A percentile compares a stretch with the other conserved stretches of the same genome.
These are phyloP conservation scores for Xenotilapia flavipinnis DNA, from an alignment of 2,113 vertebrate species.

Conservation along the genomic window DNA sequence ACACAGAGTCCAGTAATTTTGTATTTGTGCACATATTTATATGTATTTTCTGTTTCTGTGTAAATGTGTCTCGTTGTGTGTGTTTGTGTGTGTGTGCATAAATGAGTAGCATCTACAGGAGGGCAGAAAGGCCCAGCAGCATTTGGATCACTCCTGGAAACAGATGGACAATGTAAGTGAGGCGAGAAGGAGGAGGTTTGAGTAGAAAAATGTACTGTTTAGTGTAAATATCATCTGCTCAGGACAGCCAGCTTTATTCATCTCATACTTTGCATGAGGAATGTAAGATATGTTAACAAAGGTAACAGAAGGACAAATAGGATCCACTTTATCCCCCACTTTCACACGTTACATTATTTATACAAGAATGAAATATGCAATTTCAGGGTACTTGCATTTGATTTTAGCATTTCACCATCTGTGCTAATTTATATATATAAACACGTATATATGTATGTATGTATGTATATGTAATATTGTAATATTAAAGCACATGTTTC, in stretches of 20 bases:
- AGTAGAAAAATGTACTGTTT: background rate
- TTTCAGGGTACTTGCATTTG: background rate
- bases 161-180: slow-evolving; percentile 98
- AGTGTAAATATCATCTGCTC: slow-evolving; percentile 12
- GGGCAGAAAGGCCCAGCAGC: slow-evolving; percentile 93
- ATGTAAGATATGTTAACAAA: slow-evolving; percentile 21
- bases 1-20: background rate
- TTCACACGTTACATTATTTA: background rate
- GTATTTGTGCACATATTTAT: background rate
- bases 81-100: background rate
- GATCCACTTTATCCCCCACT: background rate
- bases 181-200: background rate
- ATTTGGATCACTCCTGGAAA: slow-evolving; percentile 96
- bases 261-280: background rate
- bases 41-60: background rate
- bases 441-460: background rate
- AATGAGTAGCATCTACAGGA: slow-evolving; percentile 91
- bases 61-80: background rate
- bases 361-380: background rate
- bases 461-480: background rate
- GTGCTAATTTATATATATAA: background rate
- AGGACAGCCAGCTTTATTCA: background rate
- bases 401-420: background rate
- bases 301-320: background rate
- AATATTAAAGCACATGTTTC: background rate